Conservation (phyloP, 2,113 vertebrate species). For the Machaerirhynchus nigripectus region DNA sequence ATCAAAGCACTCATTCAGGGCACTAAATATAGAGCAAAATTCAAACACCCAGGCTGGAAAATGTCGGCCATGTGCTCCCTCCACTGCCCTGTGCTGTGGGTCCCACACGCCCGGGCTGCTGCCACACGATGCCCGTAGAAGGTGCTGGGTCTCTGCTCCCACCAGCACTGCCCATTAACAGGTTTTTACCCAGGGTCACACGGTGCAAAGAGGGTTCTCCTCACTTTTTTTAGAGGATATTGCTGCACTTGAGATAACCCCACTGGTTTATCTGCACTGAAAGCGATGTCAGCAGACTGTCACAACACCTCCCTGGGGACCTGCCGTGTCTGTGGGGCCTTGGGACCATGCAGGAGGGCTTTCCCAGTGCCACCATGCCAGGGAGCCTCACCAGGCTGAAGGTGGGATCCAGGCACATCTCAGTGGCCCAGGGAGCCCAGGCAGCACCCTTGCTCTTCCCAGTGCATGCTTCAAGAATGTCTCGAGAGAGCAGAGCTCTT, state of each 20-base stretch:
- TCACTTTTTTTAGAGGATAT: slow-evolving; percentile 5
- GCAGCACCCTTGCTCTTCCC: neutral
- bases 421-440: neutral
- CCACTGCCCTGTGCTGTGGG: accelerated
- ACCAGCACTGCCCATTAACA: neutral
- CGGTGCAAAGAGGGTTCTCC: slow-evolving; percentile 26
- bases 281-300: neutral
- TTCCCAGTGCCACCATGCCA: accelerated
- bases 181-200: slow-evolving; percentile 13
- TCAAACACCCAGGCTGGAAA: slow-evolving; percentile 48
- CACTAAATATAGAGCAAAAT: slow-evolving; percentile 63
- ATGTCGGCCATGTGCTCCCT: neutral
- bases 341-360: accelerated
- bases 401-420: neutral
- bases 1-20: slow-evolving; percentile 27
- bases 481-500: accelerated
- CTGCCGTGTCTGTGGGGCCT: accelerated
- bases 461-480: accelerated
- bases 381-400: neutral
- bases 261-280: neutral
- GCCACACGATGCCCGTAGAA: neutral
- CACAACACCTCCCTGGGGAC: neutral
- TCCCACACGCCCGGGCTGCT: neutral
- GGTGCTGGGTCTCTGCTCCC: neutral
- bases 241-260: slow-evolving; percentile 54